Evolutionary conservation across 2,888 invertebrate genomes (phyloP).

Genomic region (Steinernema hermaphroditum): DNA sequence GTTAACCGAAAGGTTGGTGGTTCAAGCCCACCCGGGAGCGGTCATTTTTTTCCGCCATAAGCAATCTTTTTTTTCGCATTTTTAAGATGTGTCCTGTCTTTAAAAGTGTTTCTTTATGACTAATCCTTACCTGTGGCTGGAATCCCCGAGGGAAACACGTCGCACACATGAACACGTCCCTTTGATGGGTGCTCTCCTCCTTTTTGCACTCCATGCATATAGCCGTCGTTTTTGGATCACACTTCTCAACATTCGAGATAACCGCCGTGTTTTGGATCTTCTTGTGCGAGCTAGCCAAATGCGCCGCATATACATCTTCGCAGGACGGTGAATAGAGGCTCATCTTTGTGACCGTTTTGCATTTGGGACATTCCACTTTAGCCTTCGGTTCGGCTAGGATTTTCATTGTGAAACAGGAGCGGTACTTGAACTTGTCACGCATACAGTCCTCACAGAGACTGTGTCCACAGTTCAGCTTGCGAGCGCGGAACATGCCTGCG

Average conservation of each 20-base stretch:
- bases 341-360: neutral
- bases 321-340: neutral
- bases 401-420: neutral
- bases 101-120: neutral
- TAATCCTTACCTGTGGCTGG: neutral
- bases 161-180: neutral
- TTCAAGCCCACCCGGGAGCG: conserved; percentile 37
- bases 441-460: neutral
- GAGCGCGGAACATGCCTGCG: neutral
- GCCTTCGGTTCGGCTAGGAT: neutral
- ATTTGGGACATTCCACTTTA: neutral
- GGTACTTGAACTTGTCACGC: neutral
- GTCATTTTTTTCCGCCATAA: no score
- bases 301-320: neutral
- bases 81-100: no score
- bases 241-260: neutral
- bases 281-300: neutral
- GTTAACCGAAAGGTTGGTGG: conserved; percentile 91
- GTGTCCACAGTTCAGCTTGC: neutral
- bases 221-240: neutral
- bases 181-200: conserved; percentile 1
- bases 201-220: conserved; percentile 17
- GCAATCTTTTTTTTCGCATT: no score
- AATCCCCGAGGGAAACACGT: neutral
- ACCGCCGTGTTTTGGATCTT: neutral